phyloP scores from a whole-genome alignment of 2,797 vertebrate species.

The Acomys russatus region DNA sequence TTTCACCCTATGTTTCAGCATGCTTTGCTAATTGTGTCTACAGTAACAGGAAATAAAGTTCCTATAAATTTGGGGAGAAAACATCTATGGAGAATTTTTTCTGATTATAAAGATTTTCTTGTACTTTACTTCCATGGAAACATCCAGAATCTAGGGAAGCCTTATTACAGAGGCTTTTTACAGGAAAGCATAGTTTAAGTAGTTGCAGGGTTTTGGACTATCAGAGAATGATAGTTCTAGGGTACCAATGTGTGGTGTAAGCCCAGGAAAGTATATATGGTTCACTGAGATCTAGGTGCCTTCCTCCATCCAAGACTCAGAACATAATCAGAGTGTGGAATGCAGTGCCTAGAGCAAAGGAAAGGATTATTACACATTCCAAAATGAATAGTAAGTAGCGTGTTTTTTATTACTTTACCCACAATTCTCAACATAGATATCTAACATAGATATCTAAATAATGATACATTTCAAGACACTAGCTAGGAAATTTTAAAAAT shows the following conservation, averaged over 20 bases:
- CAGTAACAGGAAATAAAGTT: no score
- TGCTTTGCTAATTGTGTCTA: no score
- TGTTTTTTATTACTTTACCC: neutral
- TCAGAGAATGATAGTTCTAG: neutral
- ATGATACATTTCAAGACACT: neutral
- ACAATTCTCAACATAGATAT: neutral
- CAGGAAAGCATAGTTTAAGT: neutral
- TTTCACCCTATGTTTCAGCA: no score
- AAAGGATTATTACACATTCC: neutral
- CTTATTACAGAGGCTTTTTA: neutral
- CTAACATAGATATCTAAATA: neutral
- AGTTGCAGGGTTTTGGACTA: neutral
- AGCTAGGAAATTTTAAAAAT: neutral
- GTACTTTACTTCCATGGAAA: neutral
- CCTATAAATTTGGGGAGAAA: no score
- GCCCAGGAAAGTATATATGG: rapidly evolving
- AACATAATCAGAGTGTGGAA: neutral
- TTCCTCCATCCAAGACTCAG: neutral
- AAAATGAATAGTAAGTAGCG: neutral
- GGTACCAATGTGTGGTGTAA: neutral
- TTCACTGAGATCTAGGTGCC: no score
- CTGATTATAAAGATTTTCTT: neutral
- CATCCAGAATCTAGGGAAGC: neutral
- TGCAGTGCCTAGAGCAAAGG: neutral
- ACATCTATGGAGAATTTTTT: neutral